Base-by-base conservation (phyloP, 2,888 invertebrate genomes). In the Coremacera marginata region DNA sequence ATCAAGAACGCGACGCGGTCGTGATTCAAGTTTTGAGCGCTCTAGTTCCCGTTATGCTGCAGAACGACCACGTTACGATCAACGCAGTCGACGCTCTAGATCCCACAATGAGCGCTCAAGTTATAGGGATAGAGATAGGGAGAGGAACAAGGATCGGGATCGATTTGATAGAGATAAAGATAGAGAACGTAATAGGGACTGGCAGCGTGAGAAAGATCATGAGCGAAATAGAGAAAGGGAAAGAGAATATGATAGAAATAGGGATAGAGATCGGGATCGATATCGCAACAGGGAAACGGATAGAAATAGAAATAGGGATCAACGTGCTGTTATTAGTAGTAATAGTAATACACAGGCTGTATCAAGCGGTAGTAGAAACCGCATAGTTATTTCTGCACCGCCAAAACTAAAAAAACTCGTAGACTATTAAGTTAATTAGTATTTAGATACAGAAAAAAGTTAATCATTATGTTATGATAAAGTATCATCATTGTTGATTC, bases 371-470 rank as follows among this genome's bases (percentile, higher is more conserved):
- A 80, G 75, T 34, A 82, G 75, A 8, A 88, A 88, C 62, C 85
- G 87, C 16, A 84, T 89, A 71, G 87, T 88, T 67, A 88, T 88
- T 67, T 88, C 88, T 37, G 88, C 88, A 62, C 88, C 88, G 31
- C 88, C 88, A 44, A 88, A 88, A 81, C 83, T 88, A 27, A 88
- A 88, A 78, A 88, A 88, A 81, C 82, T 88, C 74, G 88, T 88
- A 71, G 88, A 88, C 77, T 88, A 88, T 80, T 88, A 78, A 75
- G 70, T 77, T 31, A 31, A 16, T 68, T 71, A 34, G 22, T 55
- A 37, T 72, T 72, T n/a, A 27, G 5, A 57, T 31, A 55, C 31
- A 31, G 37, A 55, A 51, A 1, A 16, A 25, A 55, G 19, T 55
- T 44, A 44, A 7, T 11, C 44, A 11, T 44, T n/a, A 1, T 44